Evolutionary conservation across 2,797 vertebrate genomes (phyloP).

Genomic region (Aplochiton taeniatus): DNA sequence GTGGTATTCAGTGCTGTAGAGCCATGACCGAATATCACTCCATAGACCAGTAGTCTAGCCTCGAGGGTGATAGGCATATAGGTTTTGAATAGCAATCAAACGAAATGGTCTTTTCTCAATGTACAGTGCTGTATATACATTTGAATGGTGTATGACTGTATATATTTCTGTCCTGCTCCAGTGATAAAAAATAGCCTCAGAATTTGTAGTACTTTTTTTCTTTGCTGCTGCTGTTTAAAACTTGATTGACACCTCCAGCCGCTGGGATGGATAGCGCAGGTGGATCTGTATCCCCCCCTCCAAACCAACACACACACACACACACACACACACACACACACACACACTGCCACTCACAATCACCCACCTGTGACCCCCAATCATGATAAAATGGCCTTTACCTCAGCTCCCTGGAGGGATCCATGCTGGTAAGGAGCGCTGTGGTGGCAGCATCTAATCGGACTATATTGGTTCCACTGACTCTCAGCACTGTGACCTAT

Average conservation of each 20-base stretch:
- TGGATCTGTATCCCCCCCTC: constrained; percentile 45
- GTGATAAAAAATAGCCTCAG: constrained; percentile 72
- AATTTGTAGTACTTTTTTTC: constrained; percentile 70
- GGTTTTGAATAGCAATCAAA: constrained; percentile 66
- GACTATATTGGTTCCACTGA: constrained; percentile 66
- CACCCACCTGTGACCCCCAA: constrained; percentile 59
- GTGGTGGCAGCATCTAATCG: constrained; percentile 66
- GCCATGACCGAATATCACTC: constrained; percentile 72
- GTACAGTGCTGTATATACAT: constrained; percentile 84
- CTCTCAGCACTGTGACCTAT: constrained; percentile 73
- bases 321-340: constrained; percentile 26
- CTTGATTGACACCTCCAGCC: constrained; percentile 64
- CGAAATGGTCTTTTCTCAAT: constrained; percentile 71
- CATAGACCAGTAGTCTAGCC: constrained; percentile 61
- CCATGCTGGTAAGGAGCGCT: constrained; percentile 57
- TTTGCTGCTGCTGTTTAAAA: constrained; percentile 73
- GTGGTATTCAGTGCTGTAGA: constrained; percentile 78
- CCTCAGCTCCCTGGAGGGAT: constrained; percentile 65
- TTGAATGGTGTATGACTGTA: constrained; percentile 78
- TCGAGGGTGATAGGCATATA: constrained; percentile 50
- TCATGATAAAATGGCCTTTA: constrained; percentile 71
- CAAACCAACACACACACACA: constrained; percentile 45
- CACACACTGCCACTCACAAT: background rate
- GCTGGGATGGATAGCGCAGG: constrained; percentile 60
- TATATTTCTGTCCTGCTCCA: constrained; percentile 75